Evolutionary conservation across 2,113 vertebrate genomes (phyloP), one percentile per base, ranked within the genome.

Genomic region (Gymnarchus niloticus): DNA sequence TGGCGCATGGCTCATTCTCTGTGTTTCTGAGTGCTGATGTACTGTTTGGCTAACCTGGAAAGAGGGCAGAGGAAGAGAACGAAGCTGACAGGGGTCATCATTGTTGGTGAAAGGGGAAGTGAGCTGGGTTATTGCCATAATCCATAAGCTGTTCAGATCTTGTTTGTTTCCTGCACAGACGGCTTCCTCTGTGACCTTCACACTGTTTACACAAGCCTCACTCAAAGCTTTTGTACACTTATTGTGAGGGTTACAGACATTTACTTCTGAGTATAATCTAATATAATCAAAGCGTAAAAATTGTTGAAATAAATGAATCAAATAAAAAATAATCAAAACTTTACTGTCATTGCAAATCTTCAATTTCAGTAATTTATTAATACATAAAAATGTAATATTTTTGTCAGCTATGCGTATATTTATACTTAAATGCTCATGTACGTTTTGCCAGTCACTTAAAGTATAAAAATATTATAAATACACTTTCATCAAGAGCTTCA

Each of bases 1-100:
- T 85, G 89, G 65, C 86, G 91, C 90, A 88, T 93, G 91, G 91
- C 86, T 91, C 86, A 86, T 85, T 92, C 89, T 86, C 81, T 84
- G 92, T 93, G 12, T 86, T 56, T 57, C 12, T 56, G 76, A 5
- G 77, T 84, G 84, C 87, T 88, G 82, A 86, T 83, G 85, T 87
- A 56, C 23, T 69, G 86, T 89, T 88, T 85, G 73, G 81, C 82
- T 89, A 87, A 88, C 84, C 86, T 85, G 10, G 23, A 48, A 48
- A 44, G 49, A 83, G 69, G n/a, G 61, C 77, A 84, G 33, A 51
- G 82, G 52, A 49, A 33, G 44, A 84, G 56, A 52, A 9, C 12
- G 54, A 85, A 41, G 41, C 25, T 83, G 49, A 28, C 48, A 49
- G 86, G 81, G n/a, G 33, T 69, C 76, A 28, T 84, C 59, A 87